Base-by-base conservation (phyloP, 37 sponge, comb jelly and placozoan species). In the Mnemiopsis leidyi region DNA sequence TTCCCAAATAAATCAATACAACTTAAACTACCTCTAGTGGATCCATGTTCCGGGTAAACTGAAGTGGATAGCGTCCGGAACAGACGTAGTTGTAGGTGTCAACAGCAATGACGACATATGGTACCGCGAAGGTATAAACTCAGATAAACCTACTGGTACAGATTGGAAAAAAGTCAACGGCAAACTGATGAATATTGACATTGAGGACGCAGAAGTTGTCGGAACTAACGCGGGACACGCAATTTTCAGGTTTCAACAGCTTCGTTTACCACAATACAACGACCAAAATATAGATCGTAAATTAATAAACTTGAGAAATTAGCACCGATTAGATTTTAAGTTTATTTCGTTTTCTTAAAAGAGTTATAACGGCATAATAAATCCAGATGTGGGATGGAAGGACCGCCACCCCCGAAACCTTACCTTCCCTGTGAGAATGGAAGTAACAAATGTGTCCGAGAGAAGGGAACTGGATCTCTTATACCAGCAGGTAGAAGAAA, bases 51-150 rank as follows among this genome's bases (percentile, higher is more conserved):
- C 25, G 5, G 75, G 75, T 23, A 71, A 71, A 71, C 75, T 71
- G 75, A 71, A 71, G n/a, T 71, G 75, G 75, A 28, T 71, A 3
- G 7, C 75, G 3, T 71, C 75, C 3, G 75, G 75, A n/a, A n/a
- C 5, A 7, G n/a, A 28, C 30, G 20, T 71, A n/a, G 30, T 71
- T 5, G 75, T 71, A 3, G 75, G 75, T 71, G 75, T 71, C 3
- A 71, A 71, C n/a, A 18, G 3, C 5, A 28, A n/a, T 28, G n/a
- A 71, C 30, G 30, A 29, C n/a, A 71, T 71, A 13, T 71, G 20
- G n/a, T 71, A 71, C 75, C 75, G 75, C 5, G 2, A 3, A 7
- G 75, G 75, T 71, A 71, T 71, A 5, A 71, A 18, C n/a, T 2
- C 75, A 71, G 30, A 71, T n/a, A 71, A 5, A 23, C 75, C 75